Conservation (phyloP, 2,888 invertebrate species). For the Epinotia brunnichana region DNA sequence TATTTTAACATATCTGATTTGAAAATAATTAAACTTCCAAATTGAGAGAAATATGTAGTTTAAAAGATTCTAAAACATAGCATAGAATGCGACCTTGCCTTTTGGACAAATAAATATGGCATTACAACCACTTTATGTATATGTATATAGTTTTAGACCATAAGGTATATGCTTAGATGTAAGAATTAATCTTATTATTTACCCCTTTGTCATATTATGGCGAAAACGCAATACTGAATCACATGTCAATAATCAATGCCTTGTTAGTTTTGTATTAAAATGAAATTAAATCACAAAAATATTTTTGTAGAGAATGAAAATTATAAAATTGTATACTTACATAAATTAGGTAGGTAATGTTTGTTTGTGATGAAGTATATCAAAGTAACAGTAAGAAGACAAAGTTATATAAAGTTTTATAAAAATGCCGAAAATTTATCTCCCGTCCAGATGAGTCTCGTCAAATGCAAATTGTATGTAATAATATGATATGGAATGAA, state of each 20-base stretch:
- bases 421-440: slow-evolving; percentile 21
- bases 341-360: slow-evolving; percentile 22
- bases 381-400: background rate
- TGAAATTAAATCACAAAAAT: slow-evolving; percentile 41
- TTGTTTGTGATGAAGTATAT: slow-evolving; percentile 12
- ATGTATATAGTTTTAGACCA: slow-evolving; percentile 39
- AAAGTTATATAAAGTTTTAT: slow-evolving; percentile 13
- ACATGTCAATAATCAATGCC: slow-evolving; percentile 61
- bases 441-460: slow-evolving; percentile 62
- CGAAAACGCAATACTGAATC: slow-evolving; percentile 47
- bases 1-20: slow-evolving; percentile 46
- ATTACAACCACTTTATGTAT: slow-evolving; percentile 43
- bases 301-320: slow-evolving; percentile 45
- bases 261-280: slow-evolving; percentile 60
- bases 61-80: slow-evolving; percentile 48
- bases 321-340: slow-evolving; percentile 25
- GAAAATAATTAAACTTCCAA: slow-evolving; percentile 43
- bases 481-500: slow-evolving; percentile 55
- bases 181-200: slow-evolving; percentile 54
- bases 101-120: slow-evolving; percentile 43
- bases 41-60: slow-evolving; percentile 33
- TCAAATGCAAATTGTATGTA: slow-evolving; percentile 46
- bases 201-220: slow-evolving; percentile 47
- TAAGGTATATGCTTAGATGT: slow-evolving; percentile 37
- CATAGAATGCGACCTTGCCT: slow-evolving; percentile 74